These are phyloP conservation scores for Trachelus tabidus DNA, from an alignment of 2,888 invertebrate species.

Conservation along the genomic window DNA sequence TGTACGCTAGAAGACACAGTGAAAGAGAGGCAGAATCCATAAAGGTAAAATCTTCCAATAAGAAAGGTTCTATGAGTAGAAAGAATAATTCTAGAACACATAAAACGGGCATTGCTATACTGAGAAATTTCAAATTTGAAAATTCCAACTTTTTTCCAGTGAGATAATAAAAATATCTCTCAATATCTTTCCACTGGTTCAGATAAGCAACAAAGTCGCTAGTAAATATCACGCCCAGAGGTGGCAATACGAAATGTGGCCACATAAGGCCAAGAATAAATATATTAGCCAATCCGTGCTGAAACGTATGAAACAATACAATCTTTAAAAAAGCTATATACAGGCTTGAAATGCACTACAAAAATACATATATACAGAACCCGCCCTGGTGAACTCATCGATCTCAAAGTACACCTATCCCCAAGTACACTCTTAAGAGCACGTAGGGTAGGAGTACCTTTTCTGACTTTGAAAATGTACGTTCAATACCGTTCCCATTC, in stretches of 20 bases:
- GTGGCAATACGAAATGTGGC: conserved; percentile 1
- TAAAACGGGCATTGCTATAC: not conserved
- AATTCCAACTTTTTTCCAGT: not conserved
- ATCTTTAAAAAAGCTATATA: not conserved
- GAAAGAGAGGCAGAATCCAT: not conserved
- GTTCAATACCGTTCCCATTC: not conserved
- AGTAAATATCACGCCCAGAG: not conserved
- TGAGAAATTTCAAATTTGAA: not conserved
- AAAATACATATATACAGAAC: not conserved
- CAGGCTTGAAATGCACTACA: not conserved
- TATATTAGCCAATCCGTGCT: not conserved
- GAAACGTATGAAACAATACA: not conserved
- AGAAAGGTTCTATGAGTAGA: not conserved
- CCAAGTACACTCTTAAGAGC: not conserved
- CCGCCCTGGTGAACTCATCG: not conserved
- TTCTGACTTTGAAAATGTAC: not conserved
- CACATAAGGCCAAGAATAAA: conserved; percentile 2
- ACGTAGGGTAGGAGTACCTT: not conserved
- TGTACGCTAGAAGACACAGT: not conserved
- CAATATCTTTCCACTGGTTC: not conserved
- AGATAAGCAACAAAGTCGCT: not conserved
- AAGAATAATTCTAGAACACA: not conserved
- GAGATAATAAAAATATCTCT: not conserved
- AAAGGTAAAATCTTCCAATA: not conserved
- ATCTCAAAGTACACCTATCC: not conserved